These are phyloP conservation scores for Meriones unguiculatus DNA, from an alignment of 2,113 vertebrate species.

Conservation along the genomic window DNA sequence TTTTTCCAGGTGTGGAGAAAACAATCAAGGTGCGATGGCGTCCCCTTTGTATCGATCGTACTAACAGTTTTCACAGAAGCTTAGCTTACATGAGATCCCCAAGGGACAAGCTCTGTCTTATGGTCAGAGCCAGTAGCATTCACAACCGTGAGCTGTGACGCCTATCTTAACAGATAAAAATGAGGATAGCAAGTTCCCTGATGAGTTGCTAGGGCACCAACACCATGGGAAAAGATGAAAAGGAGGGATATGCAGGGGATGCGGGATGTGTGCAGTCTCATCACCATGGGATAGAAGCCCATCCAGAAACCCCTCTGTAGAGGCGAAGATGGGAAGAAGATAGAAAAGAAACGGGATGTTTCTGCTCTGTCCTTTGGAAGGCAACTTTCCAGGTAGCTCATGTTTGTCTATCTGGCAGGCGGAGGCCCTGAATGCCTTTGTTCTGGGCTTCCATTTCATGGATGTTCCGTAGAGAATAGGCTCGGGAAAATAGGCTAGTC, in stretches of 20 bases:
- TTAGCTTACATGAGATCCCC: neutral
- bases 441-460: conserved; percentile 20
- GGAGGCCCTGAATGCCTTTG: neutral
- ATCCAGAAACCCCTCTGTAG: neutral
- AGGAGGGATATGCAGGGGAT: neutral
- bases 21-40: neutral
- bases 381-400: conserved; percentile 10
- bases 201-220: neutral
- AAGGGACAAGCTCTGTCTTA: neutral
- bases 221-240: neutral
- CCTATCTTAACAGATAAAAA: neutral
- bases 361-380: neutral
- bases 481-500: neutral
- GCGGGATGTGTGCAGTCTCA: neutral
- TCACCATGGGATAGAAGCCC: neutral
- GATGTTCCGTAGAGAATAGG: neutral
- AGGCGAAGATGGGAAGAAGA: neutral
- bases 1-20: neutral
- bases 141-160: neutral
- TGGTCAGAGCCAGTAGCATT: neutral
- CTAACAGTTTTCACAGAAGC: neutral
- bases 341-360: neutral
- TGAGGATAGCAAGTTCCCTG: neutral
- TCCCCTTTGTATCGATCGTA: neutral
- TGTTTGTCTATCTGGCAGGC: neutral